Evolutionary conservation across 2,113 vertebrate genomes (phyloP).

Genomic region (Lutjanus erythropterus): DNA sequence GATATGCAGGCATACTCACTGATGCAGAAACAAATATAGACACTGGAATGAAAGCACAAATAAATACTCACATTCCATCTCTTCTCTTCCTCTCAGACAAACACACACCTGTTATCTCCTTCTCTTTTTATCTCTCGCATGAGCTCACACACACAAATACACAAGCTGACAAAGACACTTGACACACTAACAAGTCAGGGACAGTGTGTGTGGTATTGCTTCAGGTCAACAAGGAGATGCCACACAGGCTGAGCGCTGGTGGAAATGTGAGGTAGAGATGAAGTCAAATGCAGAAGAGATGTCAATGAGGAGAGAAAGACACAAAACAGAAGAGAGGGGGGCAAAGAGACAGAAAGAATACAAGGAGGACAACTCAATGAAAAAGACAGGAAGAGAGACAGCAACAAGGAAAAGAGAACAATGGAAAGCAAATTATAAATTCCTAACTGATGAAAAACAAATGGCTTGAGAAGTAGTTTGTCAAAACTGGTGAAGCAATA

Average conservation of each 20-base stretch:
- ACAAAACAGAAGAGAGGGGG: background rate
- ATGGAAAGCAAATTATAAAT: too few relatives aligned
- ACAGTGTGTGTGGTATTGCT: conserved; percentile 53
- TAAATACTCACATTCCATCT: background rate
- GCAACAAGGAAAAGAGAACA: too few relatives aligned
- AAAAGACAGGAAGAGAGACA: background rate
- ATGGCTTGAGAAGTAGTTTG: background rate
- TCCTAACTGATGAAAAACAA: background rate
- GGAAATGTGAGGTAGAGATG: background rate
- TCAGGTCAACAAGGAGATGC: conserved; percentile 57
- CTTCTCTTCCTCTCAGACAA: conserved; percentile 4
- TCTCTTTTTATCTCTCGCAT: background rate
- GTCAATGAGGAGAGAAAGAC: background rate
- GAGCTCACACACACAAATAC: background rate
- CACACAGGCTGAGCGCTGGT: conserved; percentile 21
- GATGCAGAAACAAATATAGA: conserved; percentile 14
- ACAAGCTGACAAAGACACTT: background rate
- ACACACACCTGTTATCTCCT: conserved; percentile 11
- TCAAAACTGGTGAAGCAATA: background rate
- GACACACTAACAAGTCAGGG: background rate
- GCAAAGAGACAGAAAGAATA: background rate
- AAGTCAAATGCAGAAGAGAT: background rate
- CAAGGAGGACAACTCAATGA: background rate
- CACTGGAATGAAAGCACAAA: conserved; percentile 28
- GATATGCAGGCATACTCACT: conserved; percentile 2